These are phyloP conservation scores for Danionella cerebrum DNA, from an alignment of 2,113 vertebrate genomes.

Conservation along the genomic window DNA sequence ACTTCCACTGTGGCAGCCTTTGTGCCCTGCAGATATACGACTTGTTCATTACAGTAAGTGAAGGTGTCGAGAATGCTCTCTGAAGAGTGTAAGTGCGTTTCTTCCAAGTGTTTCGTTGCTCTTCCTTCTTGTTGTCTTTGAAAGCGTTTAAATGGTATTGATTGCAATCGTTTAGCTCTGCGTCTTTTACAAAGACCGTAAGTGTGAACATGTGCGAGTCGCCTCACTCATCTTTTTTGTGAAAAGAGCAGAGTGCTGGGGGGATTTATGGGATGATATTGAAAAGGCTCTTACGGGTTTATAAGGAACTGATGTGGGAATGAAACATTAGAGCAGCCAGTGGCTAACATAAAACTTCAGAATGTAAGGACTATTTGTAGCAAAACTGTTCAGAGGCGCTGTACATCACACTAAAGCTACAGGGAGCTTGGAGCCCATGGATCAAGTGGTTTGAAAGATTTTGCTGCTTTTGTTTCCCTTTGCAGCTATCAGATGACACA, in stretches of 20 bases:
- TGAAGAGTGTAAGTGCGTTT: background rate
- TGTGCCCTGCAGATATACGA: constrained; percentile 27
- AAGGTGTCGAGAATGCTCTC: constrained; percentile 8
- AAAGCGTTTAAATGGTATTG: constrained; percentile 6
- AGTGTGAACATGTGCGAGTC: background rate
- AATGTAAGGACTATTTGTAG: constrained; percentile 28
- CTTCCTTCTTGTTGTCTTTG: background rate
- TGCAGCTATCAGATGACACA: background rate
- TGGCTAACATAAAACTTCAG: constrained; percentile 1
- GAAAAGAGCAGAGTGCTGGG: background rate
- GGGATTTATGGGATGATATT: background rate
- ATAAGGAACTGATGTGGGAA: constrained; percentile 10
- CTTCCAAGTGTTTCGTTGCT: background rate
- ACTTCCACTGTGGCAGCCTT: constrained; percentile 12
- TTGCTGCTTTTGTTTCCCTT: background rate
- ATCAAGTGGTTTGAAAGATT: background rate
- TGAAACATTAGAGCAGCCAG: constrained; percentile 10
- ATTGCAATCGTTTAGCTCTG: background rate
- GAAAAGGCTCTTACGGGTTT: background rate
- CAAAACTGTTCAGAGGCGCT: background rate
- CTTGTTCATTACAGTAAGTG: constrained; percentile 45
- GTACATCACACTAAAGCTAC: background rate
- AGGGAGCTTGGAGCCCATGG: background rate
- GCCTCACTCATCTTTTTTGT: background rate
- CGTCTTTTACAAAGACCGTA: background rate